These are phyloP conservation scores for Gorsachius magnificus DNA, from an alignment of 2,797 vertebrate species.

Conservation along the genomic window DNA sequence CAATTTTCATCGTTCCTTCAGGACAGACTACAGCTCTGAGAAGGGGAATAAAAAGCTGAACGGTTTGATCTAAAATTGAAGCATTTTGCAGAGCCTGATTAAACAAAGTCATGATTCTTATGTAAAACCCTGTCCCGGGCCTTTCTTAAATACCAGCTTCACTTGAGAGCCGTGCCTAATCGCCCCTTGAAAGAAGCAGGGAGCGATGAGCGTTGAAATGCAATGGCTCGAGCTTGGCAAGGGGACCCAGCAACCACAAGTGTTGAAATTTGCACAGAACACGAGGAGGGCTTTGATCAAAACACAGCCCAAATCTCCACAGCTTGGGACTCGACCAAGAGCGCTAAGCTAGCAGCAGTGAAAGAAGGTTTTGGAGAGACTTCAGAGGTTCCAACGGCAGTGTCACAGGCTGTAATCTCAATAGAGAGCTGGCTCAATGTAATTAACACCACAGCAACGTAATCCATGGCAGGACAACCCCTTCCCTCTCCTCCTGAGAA, in stretches of 20 bases:
- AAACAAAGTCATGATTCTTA: not conserved
- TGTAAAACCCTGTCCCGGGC: not conserved
- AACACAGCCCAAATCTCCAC: not conserved
- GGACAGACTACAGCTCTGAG: not conserved
- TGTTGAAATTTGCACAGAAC: conserved; percentile 23
- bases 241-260: not conserved
- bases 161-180: not conserved
- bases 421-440: not conserved
- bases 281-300: conserved; percentile 41
- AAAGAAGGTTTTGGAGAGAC: conserved; percentile 22
- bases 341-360: not conserved
- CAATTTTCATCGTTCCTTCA: not conserved
- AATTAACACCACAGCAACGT: not conserved
- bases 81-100: not conserved
- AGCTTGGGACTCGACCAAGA: not conserved
- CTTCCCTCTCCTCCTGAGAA: not conserved
- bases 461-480: not conserved
- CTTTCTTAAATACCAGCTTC: not conserved
- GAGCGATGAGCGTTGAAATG: conserved; percentile 2
- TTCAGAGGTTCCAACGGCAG: not conserved
- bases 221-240: not conserved
- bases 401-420: not conserved
- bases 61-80: not conserved
- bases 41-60: not conserved
- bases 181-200: not conserved